Base-by-base conservation (phyloP, 2,888 invertebrate genomes). In the Candidula unifasciata region DNA sequence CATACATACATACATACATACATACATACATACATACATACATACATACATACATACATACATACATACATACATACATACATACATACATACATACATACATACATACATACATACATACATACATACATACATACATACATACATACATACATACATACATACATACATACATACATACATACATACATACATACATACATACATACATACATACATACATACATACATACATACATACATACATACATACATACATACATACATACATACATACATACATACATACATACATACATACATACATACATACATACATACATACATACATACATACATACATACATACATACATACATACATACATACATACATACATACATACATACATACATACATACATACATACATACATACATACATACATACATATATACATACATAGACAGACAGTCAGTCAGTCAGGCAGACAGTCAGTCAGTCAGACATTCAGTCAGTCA, bases 1-100 rank as follows among this genome's bases (percentile, higher is more conserved):
- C 6, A 79, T 64, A 30, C 6, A 60, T 64, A 30, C 24, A 60
- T 13, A 60, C n/a, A 79, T 30, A 64, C 35, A 79, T 6, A 35
- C n/a, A 79, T 35, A 79, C 24, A 79, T 64, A 79, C 24, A 79
- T 64, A 66, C 24, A 79, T 64, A 79, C 24, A 66, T 60, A 79
- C 35, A 35, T 64, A 79, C 64, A 79, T 35, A 35, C 44, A 66
- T 24, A 64, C 35, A 79, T n/a, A 79, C 60, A 69, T n/a, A 8
- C 27, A 21, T n/a, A 69, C n/a, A 69, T n/a, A 33, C 30, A 52
- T 18, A 24, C 16, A 79, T 37, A 79, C 24, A 79, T 8, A 60
- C 24, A 33, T 35, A 64, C 35, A 76, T 21, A 80, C n/a, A n/a
- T n/a, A n/a, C n/a, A n/a, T n/a, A n/a, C n/a, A n/a, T n/a, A n/a